Evolutionary conservation across 2,797 vertebrate genomes (phyloP).

Genomic region (Ataeniobius toweri): DNA sequence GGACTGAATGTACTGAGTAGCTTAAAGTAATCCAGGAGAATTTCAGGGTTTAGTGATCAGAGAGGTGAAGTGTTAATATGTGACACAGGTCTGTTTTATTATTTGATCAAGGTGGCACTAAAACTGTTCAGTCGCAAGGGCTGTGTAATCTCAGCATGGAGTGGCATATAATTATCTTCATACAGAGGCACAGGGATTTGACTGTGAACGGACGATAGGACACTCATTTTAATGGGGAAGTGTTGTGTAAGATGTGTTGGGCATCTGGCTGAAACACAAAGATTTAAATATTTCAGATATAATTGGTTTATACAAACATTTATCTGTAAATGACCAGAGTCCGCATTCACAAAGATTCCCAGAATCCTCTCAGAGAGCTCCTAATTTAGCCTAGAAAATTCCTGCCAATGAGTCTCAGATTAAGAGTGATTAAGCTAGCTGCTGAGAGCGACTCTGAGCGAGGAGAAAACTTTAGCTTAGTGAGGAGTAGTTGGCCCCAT

Average conservation of each 20-base stretch:
- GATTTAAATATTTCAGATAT: not conserved
- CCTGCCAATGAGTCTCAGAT: too few relatives aligned
- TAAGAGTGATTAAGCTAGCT: too few relatives aligned
- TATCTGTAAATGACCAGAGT: not conserved
- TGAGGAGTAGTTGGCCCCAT: too few relatives aligned
- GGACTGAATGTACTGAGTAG: constrained; percentile 42
- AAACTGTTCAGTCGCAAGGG: constrained; percentile 29
- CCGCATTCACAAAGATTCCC: too few relatives aligned
- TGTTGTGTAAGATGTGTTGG: constrained; percentile 4
- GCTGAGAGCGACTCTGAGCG: too few relatives aligned
- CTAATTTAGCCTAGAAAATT: too few relatives aligned
- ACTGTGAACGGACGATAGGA: constrained; percentile 1
- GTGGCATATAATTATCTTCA: constrained; percentile 11
- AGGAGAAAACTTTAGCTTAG: too few relatives aligned
- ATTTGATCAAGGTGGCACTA: constrained; percentile 38
- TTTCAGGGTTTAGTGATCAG: constrained; percentile 52
- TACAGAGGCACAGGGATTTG: not conserved
- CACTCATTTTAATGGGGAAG: not conserved
- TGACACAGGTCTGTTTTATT: constrained; percentile 29
- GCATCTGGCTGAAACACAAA: not conserved
- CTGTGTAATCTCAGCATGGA: constrained; percentile 29
- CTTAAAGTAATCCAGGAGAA: constrained; percentile 59
- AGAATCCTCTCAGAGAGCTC: too few relatives aligned
- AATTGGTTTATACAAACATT: not conserved
- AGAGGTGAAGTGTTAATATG: constrained; percentile 38